Conservation (phyloP, 2,797 vertebrate species). For the Anableps anableps region DNA sequence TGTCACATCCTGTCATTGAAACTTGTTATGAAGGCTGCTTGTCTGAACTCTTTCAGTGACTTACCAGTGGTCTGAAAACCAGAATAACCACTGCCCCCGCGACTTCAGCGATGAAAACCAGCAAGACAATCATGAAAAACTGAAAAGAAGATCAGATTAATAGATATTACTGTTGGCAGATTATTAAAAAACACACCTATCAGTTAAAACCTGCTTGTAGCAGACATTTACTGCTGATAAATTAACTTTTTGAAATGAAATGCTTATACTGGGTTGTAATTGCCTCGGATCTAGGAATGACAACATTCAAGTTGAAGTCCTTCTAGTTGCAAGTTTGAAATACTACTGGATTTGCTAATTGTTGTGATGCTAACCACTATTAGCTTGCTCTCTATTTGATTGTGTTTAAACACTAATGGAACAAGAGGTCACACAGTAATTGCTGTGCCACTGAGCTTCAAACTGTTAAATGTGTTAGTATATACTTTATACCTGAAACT, state of each 20-base stretch:
- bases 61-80: conserved; percentile 83
- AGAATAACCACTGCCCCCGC: conserved; percentile 83
- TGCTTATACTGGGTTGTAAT: neutral
- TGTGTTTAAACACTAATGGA: neutral
- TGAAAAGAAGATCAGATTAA: conserved; percentile 46
- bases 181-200: neutral
- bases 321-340: neutral
- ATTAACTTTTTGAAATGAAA: neutral
- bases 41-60: conserved; percentile 21
- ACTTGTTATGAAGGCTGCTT: neutral
- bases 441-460: neutral
- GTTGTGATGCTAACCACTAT: neutral
- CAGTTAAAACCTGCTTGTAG: neutral
- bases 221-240: neutral
- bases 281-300: neutral
- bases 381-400: neutral
- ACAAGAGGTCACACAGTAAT: too few species aligned
- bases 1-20: neutral
- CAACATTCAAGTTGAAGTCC: neutral
- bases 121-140: conserved; percentile 85
- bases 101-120: conserved; percentile 85
- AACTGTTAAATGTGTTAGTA: neutral
- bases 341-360: neutral
- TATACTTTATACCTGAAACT: too few species aligned
- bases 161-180: neutral